Evolutionary conservation across 2,888 invertebrate species (phyloP).

Genomic region (Pecten maximus): DNA sequence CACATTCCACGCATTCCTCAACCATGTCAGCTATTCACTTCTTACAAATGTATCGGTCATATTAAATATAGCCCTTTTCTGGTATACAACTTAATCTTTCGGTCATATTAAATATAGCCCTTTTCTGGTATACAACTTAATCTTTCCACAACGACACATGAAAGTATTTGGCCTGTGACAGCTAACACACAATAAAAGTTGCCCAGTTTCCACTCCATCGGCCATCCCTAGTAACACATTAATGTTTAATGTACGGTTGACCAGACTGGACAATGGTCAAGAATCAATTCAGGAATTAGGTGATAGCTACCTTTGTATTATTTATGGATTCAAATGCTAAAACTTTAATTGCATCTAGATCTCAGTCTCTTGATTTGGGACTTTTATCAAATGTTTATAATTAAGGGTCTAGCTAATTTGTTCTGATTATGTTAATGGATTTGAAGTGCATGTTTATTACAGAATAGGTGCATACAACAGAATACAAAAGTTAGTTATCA

Average conservation of each 20-base stretch:
- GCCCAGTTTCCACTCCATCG: not conserved
- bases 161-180: not conserved
- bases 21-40: not conserved
- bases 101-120: constrained; percentile 10
- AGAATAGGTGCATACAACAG: too few relatives aligned
- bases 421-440: not conserved
- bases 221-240: not conserved
- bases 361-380: not conserved
- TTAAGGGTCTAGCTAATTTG: not conserved
- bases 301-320: not conserved
- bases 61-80: not conserved
- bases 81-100: too few relatives aligned
- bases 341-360: not conserved
- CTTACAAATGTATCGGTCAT: constrained; percentile 35
- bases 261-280: not conserved
- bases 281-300: not conserved
- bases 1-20: not conserved
- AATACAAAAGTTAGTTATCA: too few relatives aligned
- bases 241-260: not conserved
- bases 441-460: not conserved
- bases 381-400: too few relatives aligned
- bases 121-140: constrained; percentile 22
- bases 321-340: not conserved
- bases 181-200: not conserved
- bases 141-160: constrained; percentile 13